Percentiles rank a stretch among this genome's conserved stretches.
These are phyloP conservation scores for Drosophila busckii DNA, from an alignment of 1,140 invertebrate species.

Conservation along the genomic window DNA sequence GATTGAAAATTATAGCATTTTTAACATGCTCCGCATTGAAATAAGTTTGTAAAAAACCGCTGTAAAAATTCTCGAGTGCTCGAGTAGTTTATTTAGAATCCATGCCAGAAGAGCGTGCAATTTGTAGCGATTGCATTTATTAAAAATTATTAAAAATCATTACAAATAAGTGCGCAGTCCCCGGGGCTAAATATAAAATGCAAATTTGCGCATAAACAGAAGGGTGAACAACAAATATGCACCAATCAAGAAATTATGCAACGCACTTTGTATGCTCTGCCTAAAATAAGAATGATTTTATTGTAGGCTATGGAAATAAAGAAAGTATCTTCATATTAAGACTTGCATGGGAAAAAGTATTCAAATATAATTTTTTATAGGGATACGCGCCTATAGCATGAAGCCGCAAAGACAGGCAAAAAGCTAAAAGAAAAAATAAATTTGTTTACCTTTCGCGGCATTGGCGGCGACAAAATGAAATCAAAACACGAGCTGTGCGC, in stretches of 20 bases:
- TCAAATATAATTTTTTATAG: not conserved
- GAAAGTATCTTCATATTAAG: too few species aligned
- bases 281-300: too few species aligned
- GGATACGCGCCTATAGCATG: slow-evolving; percentile 14
- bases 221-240: not conserved
- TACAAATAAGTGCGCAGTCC: slow-evolving; percentile 3
- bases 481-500: slow-evolving; percentile 47
- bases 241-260: too few species aligned
- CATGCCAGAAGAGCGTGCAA: not conserved
- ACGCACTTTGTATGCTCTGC: not conserved
- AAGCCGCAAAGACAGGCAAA: slow-evolving; percentile 2
- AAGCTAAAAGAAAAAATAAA: slow-evolving; percentile 10
- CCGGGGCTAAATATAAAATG: slow-evolving; percentile 12
- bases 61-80: not conserved
- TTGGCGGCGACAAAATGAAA: slow-evolving; percentile 55
- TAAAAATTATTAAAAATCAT: slow-evolving; percentile 19
- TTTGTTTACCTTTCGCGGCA: slow-evolving; percentile 54
- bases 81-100: not conserved
- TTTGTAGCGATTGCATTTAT: slow-evolving; percentile 13
- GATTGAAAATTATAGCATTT: too few species aligned
- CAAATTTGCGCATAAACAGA: slow-evolving; percentile 5
- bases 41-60: not conserved
- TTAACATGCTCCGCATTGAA: too few species aligned
- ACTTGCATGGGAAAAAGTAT: too few species aligned
- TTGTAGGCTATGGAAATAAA: slow-evolving; percentile 6